Evolutionary conservation across 2,888 invertebrate genomes (phyloP), one percentile per base, ranked within the genome.

Genomic region (Parasteatoda lunata): DNA sequence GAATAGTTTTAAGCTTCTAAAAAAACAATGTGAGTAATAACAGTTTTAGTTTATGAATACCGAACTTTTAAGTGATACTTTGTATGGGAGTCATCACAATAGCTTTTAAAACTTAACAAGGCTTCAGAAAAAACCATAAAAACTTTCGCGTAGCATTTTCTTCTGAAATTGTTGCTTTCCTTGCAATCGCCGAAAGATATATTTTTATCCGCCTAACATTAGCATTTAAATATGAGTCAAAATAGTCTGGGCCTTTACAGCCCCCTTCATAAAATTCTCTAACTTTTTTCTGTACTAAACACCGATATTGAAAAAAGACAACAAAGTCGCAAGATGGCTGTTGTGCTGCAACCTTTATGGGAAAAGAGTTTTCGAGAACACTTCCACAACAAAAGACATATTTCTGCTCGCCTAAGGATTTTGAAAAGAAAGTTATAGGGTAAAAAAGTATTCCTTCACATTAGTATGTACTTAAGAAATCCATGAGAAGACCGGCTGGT

Each of bases 171-270:
- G n/a, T 59, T 59, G 15, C 71, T 13, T 11, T 52, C 2, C 51
- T 65, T 59, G 70, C 73, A 72, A 80, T 72, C 47, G 72, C 66
- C 72, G 68, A 51, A 68, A 81, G 73, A 45, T 75, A 54, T 81
- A 75, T 81, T 81, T 73, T 81, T 81, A 45, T 52, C 59, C 15
- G 45, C 9, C 59, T 47, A 15, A 73, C 81, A 81, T 81, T 81
- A 75, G 81, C 81, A 81, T 81, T 81, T 81, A 81, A 81, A 81
- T 81, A 81, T 75, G 81, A 73, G 69, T 73, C 75, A 81, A 81
- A 59, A 81, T 81, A 81, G 73, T 45, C 68, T 72, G 48, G 48
- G 68, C 75, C 75, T 75, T 81, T 69, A 81, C 81, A 75, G 47
- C 13, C 30, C 59, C 52, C 45, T 65, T 54, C 75, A 81, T 81